Evolutionary conservation across 2,888 invertebrate genomes (phyloP), one percentile per base, ranked within the genome.

Genomic region (Hybos culiciformis): DNA sequence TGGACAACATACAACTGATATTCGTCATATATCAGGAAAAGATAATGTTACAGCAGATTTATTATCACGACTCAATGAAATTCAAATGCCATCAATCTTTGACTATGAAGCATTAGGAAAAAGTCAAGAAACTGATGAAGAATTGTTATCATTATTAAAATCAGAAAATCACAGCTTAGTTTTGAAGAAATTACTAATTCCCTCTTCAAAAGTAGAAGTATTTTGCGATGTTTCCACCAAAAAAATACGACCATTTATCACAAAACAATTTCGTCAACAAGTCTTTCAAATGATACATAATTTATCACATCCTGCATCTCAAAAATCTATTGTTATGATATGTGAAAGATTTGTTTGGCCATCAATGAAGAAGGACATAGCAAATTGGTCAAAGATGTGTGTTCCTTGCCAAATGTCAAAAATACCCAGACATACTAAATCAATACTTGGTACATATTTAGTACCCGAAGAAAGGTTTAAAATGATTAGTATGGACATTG

Each of bases 401-500:
- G 33, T 45, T 3, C 23, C 17, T n/a, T 47, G 42, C 9, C 42
- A 46, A 26, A 23, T 7, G 23, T 23, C 23, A 23, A 23, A 23
- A 23, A 26, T 17, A 15, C 41, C 29, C 21, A 47, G 36, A 7
- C 39, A 36, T 14, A 43, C 39, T 19, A 14, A 26, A 14, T 7
- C 12, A 14, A 18, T 18, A 11, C 5, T 24, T 4, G 36, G n/a
- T 7, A 33, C 6, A 12, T 39, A 34, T 20, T 18, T 14, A 2
- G 17, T 3, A 9, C 38, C 36, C 3, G 19, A 11, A 20, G 31
- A 29, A n/a, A 31, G 47, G 12, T 50, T 48, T 17, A 23, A 41
- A 5, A 41, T 46, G 17, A 21, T 50, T 3, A 42, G 46, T 20
- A 38, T 48, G 5, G 48, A 50, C 20, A 11, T 46, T 1, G 41